Conservation (phyloP, 2,113 vertebrate species). For the Penelope pileata region DNA sequence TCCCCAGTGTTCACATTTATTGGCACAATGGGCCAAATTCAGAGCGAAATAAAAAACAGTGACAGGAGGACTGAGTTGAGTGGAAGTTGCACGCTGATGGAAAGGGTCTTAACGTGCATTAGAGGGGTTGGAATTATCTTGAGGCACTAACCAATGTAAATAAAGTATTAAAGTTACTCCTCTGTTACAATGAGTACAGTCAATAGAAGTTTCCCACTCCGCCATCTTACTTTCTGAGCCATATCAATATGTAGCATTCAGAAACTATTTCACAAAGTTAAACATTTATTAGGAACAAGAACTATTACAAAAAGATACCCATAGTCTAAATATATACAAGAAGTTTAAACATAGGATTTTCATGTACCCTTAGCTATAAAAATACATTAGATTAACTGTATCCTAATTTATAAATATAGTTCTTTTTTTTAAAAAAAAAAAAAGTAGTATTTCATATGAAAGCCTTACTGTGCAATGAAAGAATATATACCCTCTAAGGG, state of each 20-base stretch:
- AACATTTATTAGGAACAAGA: slow-evolving; percentile 74
- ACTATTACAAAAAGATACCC: slow-evolving; percentile 73
- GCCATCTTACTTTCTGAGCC: neutral
- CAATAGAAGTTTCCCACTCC: neutral
- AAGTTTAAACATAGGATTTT: slow-evolving; percentile 77
- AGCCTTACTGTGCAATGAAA: slow-evolving; percentile 76
- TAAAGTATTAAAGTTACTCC: neutral
- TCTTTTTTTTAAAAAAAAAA: neutral
- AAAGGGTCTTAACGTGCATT: neutral
- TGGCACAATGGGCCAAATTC: neutral
- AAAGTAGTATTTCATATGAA: slow-evolving; percentile 76
- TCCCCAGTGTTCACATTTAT: neutral
- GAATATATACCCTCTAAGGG: slow-evolving; percentile 62
- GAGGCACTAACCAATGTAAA: neutral
- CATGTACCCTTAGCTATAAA: slow-evolving; percentile 80
- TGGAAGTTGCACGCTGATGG: neutral
- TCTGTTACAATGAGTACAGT: neutral
- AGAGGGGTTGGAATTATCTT: neutral
- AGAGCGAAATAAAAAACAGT: neutral
- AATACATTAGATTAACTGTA: slow-evolving; percentile 81
- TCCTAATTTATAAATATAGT: slow-evolving; percentile 83
- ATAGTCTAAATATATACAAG: slow-evolving; percentile 81
- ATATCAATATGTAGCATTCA: neutral
- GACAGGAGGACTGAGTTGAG: neutral
- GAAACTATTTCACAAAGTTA: slow-evolving; percentile 61